Evolutionary conservation across 2,888 invertebrate species (phyloP), one percentile per base, ranked within the genome.

Genomic region (Odontocolon sp.): DNA sequence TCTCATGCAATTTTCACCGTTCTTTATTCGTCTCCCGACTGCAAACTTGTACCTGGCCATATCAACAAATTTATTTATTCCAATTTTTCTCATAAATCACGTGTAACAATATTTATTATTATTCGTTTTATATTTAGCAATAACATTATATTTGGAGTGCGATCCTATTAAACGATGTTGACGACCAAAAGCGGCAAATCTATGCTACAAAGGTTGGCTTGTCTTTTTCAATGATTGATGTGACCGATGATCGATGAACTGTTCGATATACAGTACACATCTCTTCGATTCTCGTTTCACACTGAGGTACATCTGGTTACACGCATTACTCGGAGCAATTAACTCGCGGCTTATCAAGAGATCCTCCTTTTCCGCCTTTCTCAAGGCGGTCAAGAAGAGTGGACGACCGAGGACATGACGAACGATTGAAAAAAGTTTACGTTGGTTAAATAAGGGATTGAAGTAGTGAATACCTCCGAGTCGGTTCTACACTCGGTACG

Each of bases 261-360:
- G 8, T 2, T 9, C 31, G 3, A 1, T 21, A 9, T 47, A n/a
- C n/a, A n/a, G n/a, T n/a, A n/a, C 31, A 11, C 8, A 1, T 38
- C 6, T n/a, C 33, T 23, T 9, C 16, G 36, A 11, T 36, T 28
- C 5, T 21, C 33, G 36, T 50, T 64, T 64, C 50, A 38, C 50
- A 50, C 23, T 18, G 23, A 36, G 11, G 11, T 8, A 33, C 63
- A 36, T 47, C 16, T 5, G 42, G 31, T 31, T 6, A 5, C 14
- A n/a, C 36, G 14, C 61, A 38, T 31, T 23, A 21, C 73, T 54
- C 52, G 45, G 14, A 45, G 42, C 63, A 68, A 74, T 74, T 74
- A 74, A 74, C 67, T 68, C 45, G 67, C 54, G 54, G 61, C 33
- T 66, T 40, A 42, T 66, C 72, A 50, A 57, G 56, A 26, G 6